phyloP scores from a whole-genome alignment of 2,113 vertebrate species.

The Stomatorhinus ivindoensis region DNA sequence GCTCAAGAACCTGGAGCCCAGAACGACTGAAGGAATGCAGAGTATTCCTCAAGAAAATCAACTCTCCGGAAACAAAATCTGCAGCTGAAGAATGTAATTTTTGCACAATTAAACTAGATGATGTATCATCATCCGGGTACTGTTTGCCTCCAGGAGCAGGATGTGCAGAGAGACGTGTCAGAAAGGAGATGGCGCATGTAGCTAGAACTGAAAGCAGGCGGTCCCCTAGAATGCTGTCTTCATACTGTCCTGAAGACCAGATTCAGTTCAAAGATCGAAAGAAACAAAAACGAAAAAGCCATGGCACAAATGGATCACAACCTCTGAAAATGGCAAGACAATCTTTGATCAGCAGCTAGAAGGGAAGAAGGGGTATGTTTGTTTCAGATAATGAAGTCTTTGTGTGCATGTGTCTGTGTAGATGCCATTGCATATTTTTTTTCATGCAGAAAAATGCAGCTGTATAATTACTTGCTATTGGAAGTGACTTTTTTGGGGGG shows the following conservation, averaged over 20 bases:
- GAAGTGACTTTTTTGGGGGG: background rate
- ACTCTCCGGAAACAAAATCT: constrained; percentile 68
- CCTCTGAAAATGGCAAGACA: constrained; percentile 76
- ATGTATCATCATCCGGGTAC: constrained; percentile 48
- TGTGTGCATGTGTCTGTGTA: background rate
- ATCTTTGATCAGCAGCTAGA: constrained; percentile 75
- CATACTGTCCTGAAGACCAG: constrained; percentile 22
- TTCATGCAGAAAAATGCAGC: background rate
- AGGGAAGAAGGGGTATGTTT: constrained; percentile 74
- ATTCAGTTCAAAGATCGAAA: constrained; percentile 27
- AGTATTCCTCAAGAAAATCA: constrained; percentile 91
- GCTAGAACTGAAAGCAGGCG: constrained; percentile 44
- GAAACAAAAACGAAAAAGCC: constrained; percentile 42
- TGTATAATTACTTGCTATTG: background rate
- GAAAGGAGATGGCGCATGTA: constrained; percentile 36
- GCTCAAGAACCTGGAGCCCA: constrained; percentile 71
- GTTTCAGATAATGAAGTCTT: constrained; percentile 71
- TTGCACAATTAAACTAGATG: constrained; percentile 60
- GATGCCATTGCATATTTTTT: background rate
- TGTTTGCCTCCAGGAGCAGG: constrained; percentile 33
- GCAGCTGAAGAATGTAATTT: constrained; percentile 52
- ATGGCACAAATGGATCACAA: constrained; percentile 42
- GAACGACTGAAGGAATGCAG: constrained; percentile 85
- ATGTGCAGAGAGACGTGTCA: constrained; percentile 30
- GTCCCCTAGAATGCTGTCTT: constrained; percentile 24